phyloP scores from a whole-genome alignment of 1,140 invertebrate genomes.

The Caenorhabditis latens region DNA sequence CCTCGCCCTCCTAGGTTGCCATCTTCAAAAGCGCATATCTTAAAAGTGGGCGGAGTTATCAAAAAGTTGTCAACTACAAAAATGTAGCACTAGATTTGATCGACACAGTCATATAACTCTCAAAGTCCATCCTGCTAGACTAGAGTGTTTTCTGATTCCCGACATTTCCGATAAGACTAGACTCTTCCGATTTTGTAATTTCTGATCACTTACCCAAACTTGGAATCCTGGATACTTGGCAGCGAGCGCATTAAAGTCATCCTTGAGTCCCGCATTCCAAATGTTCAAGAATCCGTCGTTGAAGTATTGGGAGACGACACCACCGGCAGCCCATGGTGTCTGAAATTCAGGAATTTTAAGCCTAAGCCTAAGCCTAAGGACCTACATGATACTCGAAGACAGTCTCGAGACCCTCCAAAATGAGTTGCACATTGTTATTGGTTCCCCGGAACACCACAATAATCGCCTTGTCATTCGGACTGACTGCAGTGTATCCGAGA shows the following conservation, averaged over 20 bases:
- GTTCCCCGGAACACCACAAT: constrained; percentile 67
- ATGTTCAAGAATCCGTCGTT: constrained; percentile 65
- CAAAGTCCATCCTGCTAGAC: too few species aligned
- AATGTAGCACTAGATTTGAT: too few species aligned
- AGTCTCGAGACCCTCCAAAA: constrained; percentile 63
- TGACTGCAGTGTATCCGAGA: constrained; percentile 64
- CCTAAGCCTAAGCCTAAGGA: too few species aligned
- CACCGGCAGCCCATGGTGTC: constrained; percentile 61
- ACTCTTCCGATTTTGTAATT: not conserved
- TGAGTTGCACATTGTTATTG: constrained; percentile 59
- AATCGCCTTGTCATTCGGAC: constrained; percentile 63
- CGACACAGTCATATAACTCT: too few species aligned
- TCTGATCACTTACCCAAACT: constrained; percentile 58
- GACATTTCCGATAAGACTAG: too few species aligned
- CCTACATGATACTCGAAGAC: constrained; percentile 60
- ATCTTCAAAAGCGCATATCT: too few species aligned
- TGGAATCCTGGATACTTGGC: constrained; percentile 64
- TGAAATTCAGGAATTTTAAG: constrained; percentile 10
- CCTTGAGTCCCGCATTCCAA: constrained; percentile 68
- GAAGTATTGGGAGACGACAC: constrained; percentile 65
- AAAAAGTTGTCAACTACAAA: too few species aligned
- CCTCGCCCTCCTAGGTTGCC: too few species aligned
- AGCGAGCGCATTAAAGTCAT: constrained; percentile 61
- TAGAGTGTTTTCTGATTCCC: too few species aligned
- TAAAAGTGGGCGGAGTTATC: too few species aligned